Evolutionary conservation across 2,888 invertebrate genomes (phyloP), one percentile per base, ranked within the genome.

Genomic region (Pycnomerus fuliginosus): DNA sequence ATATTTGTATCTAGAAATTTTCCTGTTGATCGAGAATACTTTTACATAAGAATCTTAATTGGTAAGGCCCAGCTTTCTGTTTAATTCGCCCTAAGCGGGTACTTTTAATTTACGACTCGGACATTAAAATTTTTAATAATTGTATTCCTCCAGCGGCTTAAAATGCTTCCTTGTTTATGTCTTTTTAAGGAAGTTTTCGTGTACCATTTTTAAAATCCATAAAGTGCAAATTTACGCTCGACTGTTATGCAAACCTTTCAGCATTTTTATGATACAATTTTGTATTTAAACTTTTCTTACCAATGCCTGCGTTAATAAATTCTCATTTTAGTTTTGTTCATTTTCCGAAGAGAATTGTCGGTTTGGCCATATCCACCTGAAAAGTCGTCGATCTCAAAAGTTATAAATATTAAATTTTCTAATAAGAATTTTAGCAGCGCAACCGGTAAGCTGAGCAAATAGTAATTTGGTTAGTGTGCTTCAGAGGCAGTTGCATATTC

Each of bases 91-190:
- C 37, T 41, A 41, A 46, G 42, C n/a, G n/a, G 36, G 40, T 36
- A 37, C 46, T 37, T 37, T 46, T 42, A 46, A 46, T 46, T 46
- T 44, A 44, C 39, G 39, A 30, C 24, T 37, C n/a, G 24, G 35
- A 27, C 37, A 32, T 42, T 41, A 46, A 44, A 46, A 46, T 29
- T 46, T 46, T 46, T 46, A 46, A 46, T 46, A n/a, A n/a, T n/a
- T n/a, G 27, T 39, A 25, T 30, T 44, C 31, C 25, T 31, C 39
- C 23, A 34, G 32, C 38, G 44, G 34, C 20, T 32, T 44, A 38
- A 44, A 41, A 41, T 28, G 29, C 29, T 41, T 33, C 12, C 22
- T 34, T 34, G 34, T 41, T 41, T 41, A 41, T 41, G 35, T 41
- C 41, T 41, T 30, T 41, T 41, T 35, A 41, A 41, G 33, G 34